Base-by-base conservation (phyloP, 2,797 vertebrate species). In the Phyllotis vaccarum region DNA sequence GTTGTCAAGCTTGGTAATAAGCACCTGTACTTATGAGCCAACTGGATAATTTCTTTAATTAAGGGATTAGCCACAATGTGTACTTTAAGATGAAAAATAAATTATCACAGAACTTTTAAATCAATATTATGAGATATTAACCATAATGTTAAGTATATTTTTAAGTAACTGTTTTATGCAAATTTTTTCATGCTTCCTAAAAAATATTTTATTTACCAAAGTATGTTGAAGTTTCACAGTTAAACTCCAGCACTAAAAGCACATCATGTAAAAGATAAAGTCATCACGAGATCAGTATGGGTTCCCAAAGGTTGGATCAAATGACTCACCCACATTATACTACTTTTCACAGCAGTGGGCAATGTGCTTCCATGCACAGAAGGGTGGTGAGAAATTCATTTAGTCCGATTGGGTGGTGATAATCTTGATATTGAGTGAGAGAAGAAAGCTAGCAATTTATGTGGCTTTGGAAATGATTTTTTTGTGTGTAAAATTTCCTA, bases 261-360 rank as follows among this genome's bases (percentile, higher is more conserved):
- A 34, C 86, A 90, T 91, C 37, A n/a, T 86, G 29, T 60, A 56
- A 29, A 54, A 49, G 31, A 92, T 86, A 66, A 95, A 88, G 37
- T 93, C 87, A 92, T 89, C 89, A 37, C 94, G 68, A 90, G 82
- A 86, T 91, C 94, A 89, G n/a, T 66, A 79, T 87, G 79, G 66
- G 86, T 92, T 66, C 64, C 81, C 72, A 54, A 94, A 90, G 62
- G 60, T 80, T 92, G 37, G 90, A 92, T 96, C 83, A 89, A 95
- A 80, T 89, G 95, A 97, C 46, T 96, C 96, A 92, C 46, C 29
- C 56, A 87, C 56, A 54, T 95, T 91, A 93, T 72, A 86, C 93
- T 93, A 87, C 96, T 96, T 96, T 97, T 96, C 92, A 96, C 60
- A 96, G 94, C 54, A 83, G 64, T 91, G 49, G 86, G 88, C 70